Evolutionary conservation across 2,888 invertebrate genomes (phyloP), one percentile per base, ranked within the genome.

Genomic region (Poecilus cupreus): DNA sequence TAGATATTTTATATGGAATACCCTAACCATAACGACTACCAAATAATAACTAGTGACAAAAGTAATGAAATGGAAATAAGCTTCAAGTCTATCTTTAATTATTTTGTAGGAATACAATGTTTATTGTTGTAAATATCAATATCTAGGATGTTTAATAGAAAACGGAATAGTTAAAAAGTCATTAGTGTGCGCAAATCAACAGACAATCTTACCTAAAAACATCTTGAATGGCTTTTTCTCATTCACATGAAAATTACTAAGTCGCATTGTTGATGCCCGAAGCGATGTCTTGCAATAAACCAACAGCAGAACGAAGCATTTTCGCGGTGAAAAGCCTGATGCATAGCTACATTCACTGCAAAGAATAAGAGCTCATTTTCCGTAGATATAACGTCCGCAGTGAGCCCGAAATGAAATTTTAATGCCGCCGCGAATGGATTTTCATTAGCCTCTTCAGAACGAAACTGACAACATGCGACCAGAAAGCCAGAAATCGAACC

Each of bases 281-380:
- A 51, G 74, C 26, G 51, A 5, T 74, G 22, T 74, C 74, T 43
- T 46, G 74, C 26, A 74, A 51, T 74, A 74, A 24, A 64, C 32
- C 32, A 10, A 13, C 8, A n/a, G 26, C 32, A 24, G 32, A 37
- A 37, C 49, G 46, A 6, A 46, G 74, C 32, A 51, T 51, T 74
- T 74, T 20, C 51, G 1, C 37, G 32, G 8, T 51, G n/a, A 51
- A 51, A 51, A 51, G 51, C 51, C 18, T 51, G 13, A 54, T 76
- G 76, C 76, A 57, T 54, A 37, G 32, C 76, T 76, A 77, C 64
- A 46, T 77, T 77, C 39, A 64, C 46, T 24, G 32, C 32, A 54
- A 80, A 80, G 72, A 72, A 80, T 80, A 54, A 32, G 57, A 54
- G 24, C 80, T 80, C 80, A 80, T 80, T 72, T 80, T 80, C 80